phyloP scores from a whole-genome alignment of 2,797 vertebrate species.

The Hemitrygon akajei region DNA sequence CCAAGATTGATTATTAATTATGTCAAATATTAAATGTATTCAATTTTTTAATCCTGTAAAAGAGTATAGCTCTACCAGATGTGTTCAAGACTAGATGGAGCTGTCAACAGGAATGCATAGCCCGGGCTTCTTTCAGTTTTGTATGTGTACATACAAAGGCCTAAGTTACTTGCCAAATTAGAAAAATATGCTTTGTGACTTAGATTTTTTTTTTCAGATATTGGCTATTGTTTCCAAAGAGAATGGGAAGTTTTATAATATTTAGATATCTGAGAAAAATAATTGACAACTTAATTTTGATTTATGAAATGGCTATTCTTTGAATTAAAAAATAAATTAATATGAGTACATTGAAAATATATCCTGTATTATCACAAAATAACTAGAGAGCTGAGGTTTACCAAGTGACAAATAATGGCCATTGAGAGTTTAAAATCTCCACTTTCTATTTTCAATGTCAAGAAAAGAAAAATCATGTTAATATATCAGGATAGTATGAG shows the following conservation, averaged over 20 bases:
- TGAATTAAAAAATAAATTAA: neutral
- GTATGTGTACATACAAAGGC: neutral
- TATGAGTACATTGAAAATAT: neutral
- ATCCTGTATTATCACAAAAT: neutral
- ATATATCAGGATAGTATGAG: neutral
- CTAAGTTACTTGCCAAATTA: neutral
- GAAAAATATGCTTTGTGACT: neutral
- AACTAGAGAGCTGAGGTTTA: neutral
- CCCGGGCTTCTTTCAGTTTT: neutral
- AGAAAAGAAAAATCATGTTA: neutral
- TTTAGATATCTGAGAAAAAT: neutral
- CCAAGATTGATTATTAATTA: no score
- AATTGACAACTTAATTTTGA: neutral
- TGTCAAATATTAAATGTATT: neutral
- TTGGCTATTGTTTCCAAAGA: neutral
- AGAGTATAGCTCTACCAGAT: no score
- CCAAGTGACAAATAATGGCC: neutral
- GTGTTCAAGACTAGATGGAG: no score
- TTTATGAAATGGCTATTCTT: neutral
- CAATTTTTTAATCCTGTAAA: neutral
- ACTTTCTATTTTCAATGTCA: neutral
- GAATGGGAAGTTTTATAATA: neutral
- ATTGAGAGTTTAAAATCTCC: no score
- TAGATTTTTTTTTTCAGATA: neutral
- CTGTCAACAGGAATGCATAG: neutral